Conservation (phyloP, 2,888 invertebrate genomes). For the Lysandra coridon region DNA sequence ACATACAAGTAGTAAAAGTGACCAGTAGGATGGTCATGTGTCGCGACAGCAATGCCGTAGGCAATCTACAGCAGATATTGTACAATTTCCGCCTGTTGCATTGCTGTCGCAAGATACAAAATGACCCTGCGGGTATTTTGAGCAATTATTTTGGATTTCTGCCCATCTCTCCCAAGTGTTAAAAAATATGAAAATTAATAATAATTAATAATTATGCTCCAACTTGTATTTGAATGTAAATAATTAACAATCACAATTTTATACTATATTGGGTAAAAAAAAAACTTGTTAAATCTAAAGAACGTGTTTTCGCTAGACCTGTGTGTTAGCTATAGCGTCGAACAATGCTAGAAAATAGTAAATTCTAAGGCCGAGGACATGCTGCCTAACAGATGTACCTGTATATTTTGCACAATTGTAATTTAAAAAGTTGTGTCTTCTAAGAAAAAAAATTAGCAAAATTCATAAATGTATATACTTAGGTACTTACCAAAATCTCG, state of each 20-base stretch:
- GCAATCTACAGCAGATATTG: too few species aligned
- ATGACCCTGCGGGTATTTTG: too few species aligned
- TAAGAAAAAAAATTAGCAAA: slow-evolving; percentile 4
- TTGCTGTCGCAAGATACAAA: too few species aligned
- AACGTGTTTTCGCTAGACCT: neutral
- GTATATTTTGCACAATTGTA: slow-evolving; percentile 31
- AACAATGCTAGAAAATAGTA: neutral
- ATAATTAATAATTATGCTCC: neutral
- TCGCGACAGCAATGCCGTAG: too few species aligned
- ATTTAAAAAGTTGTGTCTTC: neutral
- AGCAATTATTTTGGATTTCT: too few species aligned
- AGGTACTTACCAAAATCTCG: slow-evolving; percentile 10
- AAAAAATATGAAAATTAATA: neutral
- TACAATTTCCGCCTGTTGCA: too few species aligned
- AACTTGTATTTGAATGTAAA: neutral
- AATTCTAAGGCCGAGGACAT: slow-evolving; percentile 2
- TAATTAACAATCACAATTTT: neutral
- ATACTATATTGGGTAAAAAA: neutral
- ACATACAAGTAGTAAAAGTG: too few species aligned
- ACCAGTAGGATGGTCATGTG: too few species aligned
- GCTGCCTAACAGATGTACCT: slow-evolving; percentile 32
- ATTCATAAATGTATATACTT: slow-evolving; percentile 18
- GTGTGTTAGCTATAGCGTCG: neutral
- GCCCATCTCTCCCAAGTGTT: too few species aligned
- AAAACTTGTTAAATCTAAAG: neutral